Base-by-base conservation (phyloP, 2,888 invertebrate species). In the Ceramica pisi region DNA sequence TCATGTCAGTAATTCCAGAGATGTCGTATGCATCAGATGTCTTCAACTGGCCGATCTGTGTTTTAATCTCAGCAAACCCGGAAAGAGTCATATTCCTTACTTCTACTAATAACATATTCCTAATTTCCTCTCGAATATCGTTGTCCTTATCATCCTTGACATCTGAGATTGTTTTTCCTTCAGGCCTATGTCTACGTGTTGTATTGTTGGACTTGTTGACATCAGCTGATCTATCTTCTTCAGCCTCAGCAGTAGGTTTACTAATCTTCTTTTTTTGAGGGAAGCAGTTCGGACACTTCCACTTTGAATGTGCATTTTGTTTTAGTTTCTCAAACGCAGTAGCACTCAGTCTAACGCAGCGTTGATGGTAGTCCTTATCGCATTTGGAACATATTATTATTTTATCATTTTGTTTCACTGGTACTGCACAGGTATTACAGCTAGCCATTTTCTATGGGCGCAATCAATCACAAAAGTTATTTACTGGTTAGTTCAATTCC, bases 201-300 rank as follows among this genome's bases (percentile, higher is more conserved):
- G 19, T 19, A 31, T 26, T 19, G 1, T 5, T 55, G 10, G 10
- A 9, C 31, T 55, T 19, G 9, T 19, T 14, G 5, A 1, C 4
- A 10, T 55, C 55, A 19, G n/a, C n/a, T n/a, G 26, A 10, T 2
- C 19, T 31, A 31, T 55, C 19, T 55, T 55, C 31, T 9, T 10
- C 55, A 31, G 10, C 55, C 10, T n/a, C 5, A 56, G 12, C 12
- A 12, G 26, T 19, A 19, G 2, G 35, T 19, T 56, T 56, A 12
- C 56, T n/a, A 7, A 6, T 1, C 3, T 6, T 19, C 7, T 35
- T 56, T n/a, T 35, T 53, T 9, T 16, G 41, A 59, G 57, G 38
- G 16, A 5, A 5, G 38, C 57, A 59, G 21, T 2, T 41, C 21
- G 38, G 57, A 59, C 57, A 59, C 38, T 59, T 59, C 57, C 57